phyloP scores from a whole-genome alignment of 2,888 invertebrate species.

The Drosophila mimetica region DNA sequence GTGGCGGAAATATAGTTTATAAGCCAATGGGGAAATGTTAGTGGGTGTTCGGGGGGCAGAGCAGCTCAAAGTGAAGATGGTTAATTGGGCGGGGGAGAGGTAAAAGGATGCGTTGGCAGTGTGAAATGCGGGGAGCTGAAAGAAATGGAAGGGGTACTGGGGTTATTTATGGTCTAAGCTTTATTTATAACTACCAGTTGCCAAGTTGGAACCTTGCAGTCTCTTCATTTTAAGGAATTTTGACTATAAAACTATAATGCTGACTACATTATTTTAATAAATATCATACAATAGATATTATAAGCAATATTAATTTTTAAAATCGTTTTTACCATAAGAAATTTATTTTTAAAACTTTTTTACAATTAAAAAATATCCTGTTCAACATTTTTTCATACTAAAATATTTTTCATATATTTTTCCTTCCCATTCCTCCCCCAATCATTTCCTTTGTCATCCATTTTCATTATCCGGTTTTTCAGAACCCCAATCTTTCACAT shows the following conservation, averaged over 20 bases:
- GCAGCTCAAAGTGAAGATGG: conserved; percentile 13
- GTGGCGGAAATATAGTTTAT: conserved; percentile 47
- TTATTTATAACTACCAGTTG: conserved; percentile 1
- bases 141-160: neutral
- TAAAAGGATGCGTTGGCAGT: conserved; percentile 31
- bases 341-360: no score
- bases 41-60: conserved; percentile 14
- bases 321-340: no score
- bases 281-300: no score
- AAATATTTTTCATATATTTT: neutral
- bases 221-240: neutral
- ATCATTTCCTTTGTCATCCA: conserved; percentile 17
- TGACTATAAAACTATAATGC: neutral
- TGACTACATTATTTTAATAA: neutral
- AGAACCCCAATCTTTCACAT: neutral
- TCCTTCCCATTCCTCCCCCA: neutral
- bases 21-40: conserved; percentile 43
- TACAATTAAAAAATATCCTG: no score
- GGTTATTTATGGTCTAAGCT: neutral
- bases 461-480: conserved; percentile 6
- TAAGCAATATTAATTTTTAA: no score
- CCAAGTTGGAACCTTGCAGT: neutral
- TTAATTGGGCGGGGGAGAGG: conserved; percentile 33
- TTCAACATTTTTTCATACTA: no score
- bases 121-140: neutral